Evolutionary conservation across 2,113 vertebrate species (phyloP), one percentile per base, ranked within the genome.

Genomic region (Menidia beryllina): DNA sequence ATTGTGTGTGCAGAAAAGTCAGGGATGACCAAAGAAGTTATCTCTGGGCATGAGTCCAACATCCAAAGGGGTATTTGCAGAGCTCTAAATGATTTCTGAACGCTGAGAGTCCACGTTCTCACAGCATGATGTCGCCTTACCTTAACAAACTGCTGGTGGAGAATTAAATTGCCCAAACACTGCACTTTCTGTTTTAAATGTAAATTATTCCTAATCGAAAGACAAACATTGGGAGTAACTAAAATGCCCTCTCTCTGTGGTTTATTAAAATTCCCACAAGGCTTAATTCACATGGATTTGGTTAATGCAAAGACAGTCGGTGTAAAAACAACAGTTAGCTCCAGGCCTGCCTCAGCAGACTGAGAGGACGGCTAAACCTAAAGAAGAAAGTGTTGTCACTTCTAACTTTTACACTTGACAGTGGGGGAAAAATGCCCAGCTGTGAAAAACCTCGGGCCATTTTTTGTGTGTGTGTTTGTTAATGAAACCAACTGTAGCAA

Each of bases 251-350:
- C 72, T 72, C 64, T 19, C 7, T 75, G 71, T 20, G n/a, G 27
- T 82, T 77, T 64, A 85, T 70, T 55, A 83, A 75, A n/a, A 70
- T 65, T 61, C 60, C 64, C 72, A 68, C 27, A 41, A 77, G 50
- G 58, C n/a, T 30, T 64, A 68, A 45, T 54, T 73, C 39, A 74
- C 64, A 55, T 20, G 51, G 24, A 45, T 69, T 19, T 30, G 34
- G n/a, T 6, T 8, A 13, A 69, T 49, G 45, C 3, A 73, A 55
- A 76, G 49, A 79, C 53, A 65, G 47, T 25, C 10, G 26, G 70
- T 55, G 82, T 78, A 79, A 77, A 50, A 66, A 72, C 30, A 34
- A 74, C 75, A 58, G 79, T 74, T 69, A 80, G 57, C 77, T 69
- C 13, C 12, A 43, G 63, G 57, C 54, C 47, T 63, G 64, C 51